Conservation (phyloP, 2,888 invertebrate species). For the Diachrysia chrysitis region DNA sequence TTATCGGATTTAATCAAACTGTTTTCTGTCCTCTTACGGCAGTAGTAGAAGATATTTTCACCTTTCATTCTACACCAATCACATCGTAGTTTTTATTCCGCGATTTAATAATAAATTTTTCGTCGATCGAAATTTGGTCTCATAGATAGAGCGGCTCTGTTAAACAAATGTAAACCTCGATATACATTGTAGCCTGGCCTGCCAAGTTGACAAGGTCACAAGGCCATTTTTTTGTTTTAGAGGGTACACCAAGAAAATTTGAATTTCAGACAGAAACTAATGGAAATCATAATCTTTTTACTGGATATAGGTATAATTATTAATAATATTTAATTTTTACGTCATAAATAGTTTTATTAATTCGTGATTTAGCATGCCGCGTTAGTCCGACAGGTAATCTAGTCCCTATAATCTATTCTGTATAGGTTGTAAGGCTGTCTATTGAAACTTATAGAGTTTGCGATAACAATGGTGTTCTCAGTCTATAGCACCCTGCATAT, state of each 20-base stretch:
- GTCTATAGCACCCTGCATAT: neutral
- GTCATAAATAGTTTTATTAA: neutral
- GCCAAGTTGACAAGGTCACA: slow-evolving; percentile 49
- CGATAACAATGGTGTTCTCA: neutral
- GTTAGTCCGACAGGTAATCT: neutral
- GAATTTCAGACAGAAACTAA: neutral
- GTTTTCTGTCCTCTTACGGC: neutral
- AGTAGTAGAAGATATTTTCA: neutral
- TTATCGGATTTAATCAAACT: too few relatives aligned
- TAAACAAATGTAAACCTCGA: slow-evolving; percentile 37
- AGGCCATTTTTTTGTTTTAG: slow-evolving; percentile 29
- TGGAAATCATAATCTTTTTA: neutral
- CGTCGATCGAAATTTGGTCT: slow-evolving; percentile 12
- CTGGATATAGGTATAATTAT: neutral
- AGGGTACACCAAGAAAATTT: slow-evolving; percentile 14
- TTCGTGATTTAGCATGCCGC: neutral
- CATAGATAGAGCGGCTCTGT: slow-evolving; percentile 29
- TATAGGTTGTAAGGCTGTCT: slow-evolving; percentile 1
- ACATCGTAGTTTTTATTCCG: neutral
- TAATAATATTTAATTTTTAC: neutral
- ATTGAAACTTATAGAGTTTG: slow-evolving; percentile 3
- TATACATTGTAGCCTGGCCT: slow-evolving; percentile 37
- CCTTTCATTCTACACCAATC: too few relatives aligned
- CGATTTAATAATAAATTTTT: neutral
- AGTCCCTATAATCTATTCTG: neutral